Conservation (phyloP, 1,140 invertebrate species). For the Steinernema khuongi region DNA sequence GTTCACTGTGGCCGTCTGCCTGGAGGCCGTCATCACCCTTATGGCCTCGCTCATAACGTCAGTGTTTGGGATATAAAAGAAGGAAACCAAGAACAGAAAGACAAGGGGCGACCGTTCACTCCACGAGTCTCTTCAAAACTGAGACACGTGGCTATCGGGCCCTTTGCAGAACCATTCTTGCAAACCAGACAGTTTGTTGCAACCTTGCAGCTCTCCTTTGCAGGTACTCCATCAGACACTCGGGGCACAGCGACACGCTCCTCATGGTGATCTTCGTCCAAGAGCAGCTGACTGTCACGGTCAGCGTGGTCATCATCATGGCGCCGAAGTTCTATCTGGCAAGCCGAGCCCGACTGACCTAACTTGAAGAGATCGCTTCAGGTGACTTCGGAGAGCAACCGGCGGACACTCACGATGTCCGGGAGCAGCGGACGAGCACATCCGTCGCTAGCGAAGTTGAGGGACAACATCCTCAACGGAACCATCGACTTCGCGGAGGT, state of each 20-base stretch:
- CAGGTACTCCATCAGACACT: conserved; percentile 45
- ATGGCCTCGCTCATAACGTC: conserved; percentile 68
- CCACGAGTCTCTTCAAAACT: no score
- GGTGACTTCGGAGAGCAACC: conserved; percentile 49
- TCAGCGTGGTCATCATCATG: conserved; percentile 51
- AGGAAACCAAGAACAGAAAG: no score
- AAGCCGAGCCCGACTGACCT: neutral
- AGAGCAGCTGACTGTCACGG: conserved; percentile 55
- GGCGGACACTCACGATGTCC: conserved; percentile 58
- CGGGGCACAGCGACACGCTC: conserved; percentile 38
- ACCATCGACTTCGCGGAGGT: conserved; percentile 79
- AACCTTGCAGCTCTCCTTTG: conserved; percentile 15
- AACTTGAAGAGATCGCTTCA: neutral
- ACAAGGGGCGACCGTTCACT: no score
- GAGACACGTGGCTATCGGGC: no score
- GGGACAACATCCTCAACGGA: conserved; percentile 71
- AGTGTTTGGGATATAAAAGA: conserved; percentile 12
- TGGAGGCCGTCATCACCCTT: conserved; percentile 71
- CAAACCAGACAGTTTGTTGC: no score
- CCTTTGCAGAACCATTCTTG: no score
- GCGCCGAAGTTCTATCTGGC: conserved; percentile 45
- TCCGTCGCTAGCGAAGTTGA: conserved; percentile 61
- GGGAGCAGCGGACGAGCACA: conserved; percentile 60
- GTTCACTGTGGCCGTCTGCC: conserved; percentile 67
- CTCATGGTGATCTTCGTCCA: conserved; percentile 52